Base-by-base conservation (phyloP, 2,888 invertebrate genomes). In the Tipula unca region DNA sequence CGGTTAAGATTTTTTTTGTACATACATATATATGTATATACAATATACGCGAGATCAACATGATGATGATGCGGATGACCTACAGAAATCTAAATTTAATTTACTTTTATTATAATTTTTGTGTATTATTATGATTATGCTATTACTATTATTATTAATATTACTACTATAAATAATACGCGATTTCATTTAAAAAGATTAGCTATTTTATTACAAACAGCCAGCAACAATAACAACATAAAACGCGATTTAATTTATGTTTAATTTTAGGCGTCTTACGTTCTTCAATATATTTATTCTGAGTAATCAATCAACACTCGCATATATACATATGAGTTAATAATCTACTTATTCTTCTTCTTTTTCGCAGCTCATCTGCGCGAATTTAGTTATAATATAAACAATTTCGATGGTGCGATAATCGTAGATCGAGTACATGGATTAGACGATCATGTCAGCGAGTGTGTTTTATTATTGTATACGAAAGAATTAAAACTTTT, bases 41-140 rank as follows among this genome's bases (percentile, higher is more conserved):
- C n/a, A n/a, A n/a, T n/a, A 5, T 3, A 17, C 48, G 48, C 48
- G 48, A n/a, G 48, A 48, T 48, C 48, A 54, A 54, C 4, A 69
- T 25, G 69, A 25, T 69, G 69, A 69, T 69, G 69, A 69, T 69
- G 69, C 25, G 25, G 69, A 69, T 69, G 69, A 69, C 69, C 69
- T 69, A 69, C 69, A 69, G 69, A 69, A 69, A 69, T 25, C 69
- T 69, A 69, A 69, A 69, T 69, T 69, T 69, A 69, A 69, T 69
- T 69, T 69, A 10, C 8, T 69, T 69, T 25, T 69, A 69, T 69
- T 69, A 69, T 25, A 69, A 69, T 69, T 69, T 69, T 69, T 69
- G 25, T 69, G 69, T 69, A 25, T 69, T 69, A 69, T 69, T 69
- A 48, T 48, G n/a, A 69, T 69, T 69, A 69, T 25, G 69, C 69